Evolutionary conservation across 2,113 vertebrate genomes (phyloP).

Genomic region (Pycnonotus jocosus): DNA sequence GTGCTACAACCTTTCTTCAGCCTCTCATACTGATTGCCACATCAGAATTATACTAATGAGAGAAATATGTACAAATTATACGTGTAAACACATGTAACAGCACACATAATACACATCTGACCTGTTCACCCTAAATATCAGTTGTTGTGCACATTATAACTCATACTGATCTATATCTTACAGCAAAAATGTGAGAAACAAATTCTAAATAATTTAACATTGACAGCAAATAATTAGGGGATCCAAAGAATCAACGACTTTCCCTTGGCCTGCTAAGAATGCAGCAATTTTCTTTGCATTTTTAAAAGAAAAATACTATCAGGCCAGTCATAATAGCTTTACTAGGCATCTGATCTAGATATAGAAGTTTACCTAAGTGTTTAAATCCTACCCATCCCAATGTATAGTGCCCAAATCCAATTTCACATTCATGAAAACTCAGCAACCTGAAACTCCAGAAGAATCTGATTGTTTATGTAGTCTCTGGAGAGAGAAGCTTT

Average conservation of each 20-base stretch:
- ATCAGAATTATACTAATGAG: not conserved
- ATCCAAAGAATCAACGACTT: not conserved
- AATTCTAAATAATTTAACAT: not conserved
- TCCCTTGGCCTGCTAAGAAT: not conserved
- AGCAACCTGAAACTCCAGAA: not conserved
- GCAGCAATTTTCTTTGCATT: not conserved
- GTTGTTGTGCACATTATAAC: not conserved
- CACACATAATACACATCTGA: not conserved
- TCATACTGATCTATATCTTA: not conserved
- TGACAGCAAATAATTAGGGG: not conserved
- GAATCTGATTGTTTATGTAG: not conserved
- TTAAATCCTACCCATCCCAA: not conserved
- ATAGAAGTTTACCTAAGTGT: not conserved
- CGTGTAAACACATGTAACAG: not conserved
- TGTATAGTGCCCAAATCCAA: not conserved
- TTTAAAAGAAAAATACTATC: not conserved
- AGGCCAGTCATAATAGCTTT: not conserved
- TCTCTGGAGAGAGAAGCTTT: not conserved
- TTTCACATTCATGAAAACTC: not conserved
- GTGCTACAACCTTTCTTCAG: not conserved
- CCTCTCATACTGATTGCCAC: not conserved
- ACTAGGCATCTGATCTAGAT: not conserved
- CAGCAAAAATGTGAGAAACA: not conserved
- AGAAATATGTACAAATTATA: not conserved
- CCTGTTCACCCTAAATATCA: not conserved